phyloP scores from a whole-genome alignment of 1,140 invertebrate species.

The Eurosta solidaginis region DNA sequence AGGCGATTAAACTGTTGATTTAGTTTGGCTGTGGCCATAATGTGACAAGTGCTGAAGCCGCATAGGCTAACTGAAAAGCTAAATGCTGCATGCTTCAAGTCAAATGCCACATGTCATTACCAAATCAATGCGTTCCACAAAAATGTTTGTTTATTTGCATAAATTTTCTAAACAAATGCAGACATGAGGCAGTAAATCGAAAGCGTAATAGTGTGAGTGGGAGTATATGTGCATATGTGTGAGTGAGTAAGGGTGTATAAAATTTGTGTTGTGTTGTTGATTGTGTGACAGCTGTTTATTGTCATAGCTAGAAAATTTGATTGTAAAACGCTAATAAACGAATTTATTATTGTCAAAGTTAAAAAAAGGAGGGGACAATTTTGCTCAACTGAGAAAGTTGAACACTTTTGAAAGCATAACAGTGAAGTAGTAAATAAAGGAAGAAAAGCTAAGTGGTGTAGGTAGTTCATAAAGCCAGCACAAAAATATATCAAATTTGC shows the following conservation, averaged over 20 bases:
- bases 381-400: too few relatives aligned
- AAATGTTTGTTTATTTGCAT: slow-evolving; percentile 19
- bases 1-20: neutral
- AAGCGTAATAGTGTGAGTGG: neutral
- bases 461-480: too few relatives aligned
- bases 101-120: neutral
- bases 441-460: too few relatives aligned
- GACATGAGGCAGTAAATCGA: neutral
- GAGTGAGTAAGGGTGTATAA: neutral
- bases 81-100: neutral
- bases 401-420: neutral
- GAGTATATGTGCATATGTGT: neutral
- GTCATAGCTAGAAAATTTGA: slow-evolving; percentile 31
- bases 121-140: slow-evolving; percentile 9
- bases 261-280: neutral
- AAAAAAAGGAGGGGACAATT: neutral
- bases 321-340: neutral
- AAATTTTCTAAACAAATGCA: neutral
- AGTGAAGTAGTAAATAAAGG: too few relatives aligned
- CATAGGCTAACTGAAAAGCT: neutral
- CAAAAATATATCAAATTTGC: too few relatives aligned
- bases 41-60: slow-evolving; percentile 12
- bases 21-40: neutral
- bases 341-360: slow-evolving; percentile 23
- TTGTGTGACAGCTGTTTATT: slow-evolving; percentile 25